phyloP scores from a whole-genome alignment of 2,888 invertebrate species.

The Netelia melanura region DNA sequence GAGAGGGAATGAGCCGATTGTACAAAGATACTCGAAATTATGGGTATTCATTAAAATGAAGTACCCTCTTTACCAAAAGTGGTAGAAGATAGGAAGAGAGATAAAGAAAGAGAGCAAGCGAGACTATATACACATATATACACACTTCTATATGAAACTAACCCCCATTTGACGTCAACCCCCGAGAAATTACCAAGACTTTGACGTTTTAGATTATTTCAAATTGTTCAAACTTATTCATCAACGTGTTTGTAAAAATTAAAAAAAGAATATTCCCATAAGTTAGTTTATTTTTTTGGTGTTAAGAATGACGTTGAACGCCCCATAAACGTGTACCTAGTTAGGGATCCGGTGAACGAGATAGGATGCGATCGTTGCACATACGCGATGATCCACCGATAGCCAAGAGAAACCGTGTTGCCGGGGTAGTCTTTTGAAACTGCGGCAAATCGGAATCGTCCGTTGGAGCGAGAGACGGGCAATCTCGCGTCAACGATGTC shows the following conservation, averaged over 20 bases:
- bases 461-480: conserved; percentile 19
- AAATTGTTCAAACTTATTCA: too few relatives aligned
- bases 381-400: conserved; percentile 40
- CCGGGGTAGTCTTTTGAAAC: conserved; percentile 35
- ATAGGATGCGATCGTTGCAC: conserved; percentile 23
- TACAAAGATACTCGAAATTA: conserved; percentile 35
- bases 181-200: too few relatives aligned
- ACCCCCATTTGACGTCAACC: too few relatives aligned
- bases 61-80: conserved; percentile 36
- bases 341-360: conserved; percentile 16
- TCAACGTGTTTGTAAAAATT: too few relatives aligned
- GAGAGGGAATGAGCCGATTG: not conserved
- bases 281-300: not conserved
- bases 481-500: conserved; percentile 49
- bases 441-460: conserved; percentile 44
- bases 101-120: not conserved
- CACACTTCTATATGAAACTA: too few relatives aligned
- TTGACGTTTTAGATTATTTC: too few relatives aligned
- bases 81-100: conserved; percentile 3
- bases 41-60: conserved; percentile 48
- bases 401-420: not conserved
- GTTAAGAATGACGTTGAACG: not conserved
- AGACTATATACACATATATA: not conserved
- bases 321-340: not conserved
- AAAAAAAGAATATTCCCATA: too few relatives aligned